A percentile compares a stretch with the other conserved stretches of the same genome.
Conservation (phyloP, 1,140 invertebrate genomes). For the Melipona quadrifasciata region DNA sequence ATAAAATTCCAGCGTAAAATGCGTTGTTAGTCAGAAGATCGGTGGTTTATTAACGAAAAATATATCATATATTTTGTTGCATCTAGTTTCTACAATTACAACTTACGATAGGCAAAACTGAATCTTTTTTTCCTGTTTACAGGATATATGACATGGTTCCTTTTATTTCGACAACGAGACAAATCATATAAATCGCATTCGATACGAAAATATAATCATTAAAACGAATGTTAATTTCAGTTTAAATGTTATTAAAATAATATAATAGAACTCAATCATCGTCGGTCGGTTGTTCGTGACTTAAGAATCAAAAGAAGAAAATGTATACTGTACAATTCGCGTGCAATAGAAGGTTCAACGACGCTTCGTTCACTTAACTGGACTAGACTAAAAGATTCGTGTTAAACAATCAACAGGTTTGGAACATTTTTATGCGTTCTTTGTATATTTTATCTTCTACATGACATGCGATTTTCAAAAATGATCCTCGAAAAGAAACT, state of each 20-base stretch:
- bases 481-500: neutral
- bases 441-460: neutral
- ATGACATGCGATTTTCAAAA: neutral
- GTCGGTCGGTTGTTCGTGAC: neutral
- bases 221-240: neutral
- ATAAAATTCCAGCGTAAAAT: neutral
- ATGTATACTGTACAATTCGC: neutral
- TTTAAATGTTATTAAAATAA: neutral
- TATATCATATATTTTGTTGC: slow-evolving; percentile 42
- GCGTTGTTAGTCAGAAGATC: neutral
- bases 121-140: neutral
- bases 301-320: neutral
- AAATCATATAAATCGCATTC: neutral
- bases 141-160: neutral
- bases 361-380: neutral
- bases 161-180: neutral
- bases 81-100: slow-evolving; percentile 29
- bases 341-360: neutral
- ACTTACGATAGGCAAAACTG: neutral
- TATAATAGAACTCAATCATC: neutral
- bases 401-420: neutral
- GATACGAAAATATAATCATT: neutral
- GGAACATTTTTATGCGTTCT: neutral
- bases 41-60: slow-evolving; percentile 34
- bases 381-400: neutral